Evolutionary conservation across 2,888 invertebrate genomes (phyloP), one percentile per base, ranked within the genome.

Genomic region (Chromoteleia sp.): DNA sequence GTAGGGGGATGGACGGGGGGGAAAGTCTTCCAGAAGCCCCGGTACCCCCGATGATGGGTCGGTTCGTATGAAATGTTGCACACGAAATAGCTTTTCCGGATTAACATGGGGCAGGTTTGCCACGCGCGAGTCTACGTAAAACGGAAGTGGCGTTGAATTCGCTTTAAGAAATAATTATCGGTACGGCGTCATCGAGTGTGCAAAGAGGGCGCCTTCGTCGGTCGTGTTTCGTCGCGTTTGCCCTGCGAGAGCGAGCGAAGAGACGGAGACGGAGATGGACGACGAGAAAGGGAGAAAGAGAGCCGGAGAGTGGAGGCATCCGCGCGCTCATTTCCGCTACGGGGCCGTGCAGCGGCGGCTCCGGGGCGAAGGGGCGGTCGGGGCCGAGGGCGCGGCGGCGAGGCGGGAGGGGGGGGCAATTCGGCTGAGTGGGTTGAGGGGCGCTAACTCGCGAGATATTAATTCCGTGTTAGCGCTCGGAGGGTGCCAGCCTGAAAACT

Each of bases 361-460:
- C 14, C 58, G 77, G 67, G 54, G 76, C 74, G 67, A 50, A 17
- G 54, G 67, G 59, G 1, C 19, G 59, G 15, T 17, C 14, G 21
- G 25, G 45, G 50, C n/a, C 12, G 50, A 21, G 65, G 63, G 56
- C 8, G 59, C 17, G 58, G 41, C 7, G 67, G 29, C 45, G 58
- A 25, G 50, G 50, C 30, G 48, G 56, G 71, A 74, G 78, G 17
- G 61, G 70, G 58, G 61, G 52, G 68, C 67, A 75, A 67, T 67
- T 58, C 73, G 73, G 56, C 73, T 73, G 61, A 73, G 73, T 73
- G 73, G 73, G 73, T 74, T 75, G 74, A 65, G 84, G 86, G 85
- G 85, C 80, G 87, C 89, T 91, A 91, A 91, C 91, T 91, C 91
- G 91, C 91, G 91, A 91, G 90, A 91, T 91, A 91, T 91, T 91